These are phyloP conservation scores for Myotis lucifugus DNA, from an alignment of 2,113 vertebrate genomes.

Conservation along the genomic window DNA sequence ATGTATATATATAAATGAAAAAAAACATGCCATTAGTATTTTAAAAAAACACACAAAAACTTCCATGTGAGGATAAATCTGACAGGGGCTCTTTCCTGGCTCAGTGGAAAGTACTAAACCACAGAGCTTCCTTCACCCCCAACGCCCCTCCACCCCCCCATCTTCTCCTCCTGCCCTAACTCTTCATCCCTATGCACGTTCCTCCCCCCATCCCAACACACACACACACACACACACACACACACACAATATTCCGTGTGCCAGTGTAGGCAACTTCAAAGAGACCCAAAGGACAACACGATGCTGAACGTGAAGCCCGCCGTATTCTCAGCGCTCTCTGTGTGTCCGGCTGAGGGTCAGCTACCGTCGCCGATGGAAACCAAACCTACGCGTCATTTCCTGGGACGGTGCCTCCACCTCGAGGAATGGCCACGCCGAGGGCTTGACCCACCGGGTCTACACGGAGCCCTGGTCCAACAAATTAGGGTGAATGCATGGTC, in stretches of 20 bases:
- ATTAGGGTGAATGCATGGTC: background rate
- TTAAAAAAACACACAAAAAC: background rate
- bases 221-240: too few relatives aligned
- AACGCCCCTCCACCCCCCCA: too few relatives aligned
- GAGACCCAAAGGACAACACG: background rate
- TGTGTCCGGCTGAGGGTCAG: background rate
- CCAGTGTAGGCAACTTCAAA: background rate
- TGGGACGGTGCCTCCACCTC: too few relatives aligned
- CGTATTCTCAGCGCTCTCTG: background rate
- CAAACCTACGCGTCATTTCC: background rate
- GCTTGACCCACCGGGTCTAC: background rate
- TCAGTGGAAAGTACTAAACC: background rate
- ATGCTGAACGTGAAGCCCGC: slow-evolving; percentile 12
- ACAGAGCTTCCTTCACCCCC: background rate
- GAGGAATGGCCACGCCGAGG: background rate
- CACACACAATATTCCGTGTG: background rate
- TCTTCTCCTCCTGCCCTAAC: background rate
- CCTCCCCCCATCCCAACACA: background rate
- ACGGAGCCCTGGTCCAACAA: background rate
- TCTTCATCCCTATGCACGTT: slow-evolving; percentile 5
- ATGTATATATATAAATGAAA: too few relatives aligned
- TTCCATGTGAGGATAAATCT: slow-evolving; percentile 25
- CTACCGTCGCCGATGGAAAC: background rate
- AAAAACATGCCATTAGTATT: too few relatives aligned
- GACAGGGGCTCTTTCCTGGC: slow-evolving; percentile 8